Evolutionary conservation across 2,888 invertebrate species (phyloP).

Genomic region (Caenorhabditis sp.): DNA sequence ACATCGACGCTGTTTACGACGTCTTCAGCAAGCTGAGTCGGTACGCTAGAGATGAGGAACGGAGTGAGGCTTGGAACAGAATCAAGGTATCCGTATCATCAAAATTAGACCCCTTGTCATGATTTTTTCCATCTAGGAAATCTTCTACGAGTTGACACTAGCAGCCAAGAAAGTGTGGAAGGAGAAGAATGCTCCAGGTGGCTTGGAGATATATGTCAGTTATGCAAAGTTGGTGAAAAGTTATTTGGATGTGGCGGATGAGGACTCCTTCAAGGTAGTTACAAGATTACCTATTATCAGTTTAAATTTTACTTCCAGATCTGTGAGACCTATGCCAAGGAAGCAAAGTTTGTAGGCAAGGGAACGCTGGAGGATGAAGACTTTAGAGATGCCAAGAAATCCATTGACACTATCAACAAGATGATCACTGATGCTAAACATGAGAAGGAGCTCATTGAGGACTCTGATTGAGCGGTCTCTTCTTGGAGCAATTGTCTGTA

Average conservation of each 20-base stretch:
- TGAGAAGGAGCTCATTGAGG: conserved; percentile 68
- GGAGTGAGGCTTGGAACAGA: conserved; percentile 72
- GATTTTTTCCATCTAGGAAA: conserved; percentile 56
- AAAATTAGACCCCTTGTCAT: background rate
- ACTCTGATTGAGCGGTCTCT: conserved; percentile 23
- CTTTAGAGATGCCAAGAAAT: conserved; percentile 72
- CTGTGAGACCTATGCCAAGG: conserved; percentile 72
- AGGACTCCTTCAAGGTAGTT: conserved; percentile 74
- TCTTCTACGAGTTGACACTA: conserved; percentile 71
- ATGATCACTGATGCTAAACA: conserved; percentile 68
- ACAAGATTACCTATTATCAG: background rate
- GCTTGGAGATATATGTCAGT: conserved; percentile 70
- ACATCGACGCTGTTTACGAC: conserved; percentile 73
- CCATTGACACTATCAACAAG: conserved; percentile 73
- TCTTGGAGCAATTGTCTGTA: background rate
- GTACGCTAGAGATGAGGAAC: conserved; percentile 72
- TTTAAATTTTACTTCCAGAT: conserved; percentile 61
- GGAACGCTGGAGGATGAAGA: conserved; percentile 73
- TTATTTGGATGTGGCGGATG: conserved; percentile 76
- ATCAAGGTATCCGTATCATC: conserved; percentile 70
- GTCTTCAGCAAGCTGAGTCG: conserved; percentile 73
- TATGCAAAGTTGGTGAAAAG: conserved; percentile 74
- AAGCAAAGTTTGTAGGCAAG: conserved; percentile 75
- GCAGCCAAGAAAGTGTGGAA: conserved; percentile 72
- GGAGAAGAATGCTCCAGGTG: conserved; percentile 71